Evolutionary conservation across 2,113 vertebrate genomes (phyloP).

Genomic region (Cephalopterus ornatus): DNA sequence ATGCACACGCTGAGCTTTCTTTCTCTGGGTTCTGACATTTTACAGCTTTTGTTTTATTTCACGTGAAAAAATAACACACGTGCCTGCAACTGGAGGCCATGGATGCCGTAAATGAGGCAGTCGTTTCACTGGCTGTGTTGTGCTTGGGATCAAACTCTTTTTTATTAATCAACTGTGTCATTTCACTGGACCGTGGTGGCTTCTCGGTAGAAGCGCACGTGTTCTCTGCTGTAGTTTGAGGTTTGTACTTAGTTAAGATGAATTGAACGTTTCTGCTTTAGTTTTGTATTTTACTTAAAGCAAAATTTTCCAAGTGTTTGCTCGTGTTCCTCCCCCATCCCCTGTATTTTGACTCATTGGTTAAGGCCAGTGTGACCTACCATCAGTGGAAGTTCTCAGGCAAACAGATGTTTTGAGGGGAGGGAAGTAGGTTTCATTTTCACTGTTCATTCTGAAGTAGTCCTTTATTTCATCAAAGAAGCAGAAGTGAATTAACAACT

Average conservation of each 20-base stretch:
- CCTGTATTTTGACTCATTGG: neutral
- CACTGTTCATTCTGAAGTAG: neutral
- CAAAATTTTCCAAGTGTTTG: neutral
- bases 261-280: neutral
- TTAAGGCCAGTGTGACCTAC: neutral
- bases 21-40: neutral
- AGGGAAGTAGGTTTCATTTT: neutral
- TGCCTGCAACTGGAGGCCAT: neutral
- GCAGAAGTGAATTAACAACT: neutral
- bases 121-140: neutral
- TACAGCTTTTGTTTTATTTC: neutral
- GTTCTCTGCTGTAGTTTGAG: neutral
- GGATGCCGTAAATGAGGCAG: neutral
- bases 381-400: neutral
- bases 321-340: rapidly evolving
- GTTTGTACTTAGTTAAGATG: neutral
- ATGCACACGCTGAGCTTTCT: rapidly evolving
- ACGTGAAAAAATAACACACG: neutral
- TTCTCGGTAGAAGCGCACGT: rapidly evolving
- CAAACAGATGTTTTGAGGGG: neutral
- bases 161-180: neutral
- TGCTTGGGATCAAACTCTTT: neutral
- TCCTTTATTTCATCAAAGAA: conserved; percentile 1
- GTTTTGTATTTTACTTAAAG: neutral
- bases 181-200: neutral